phyloP scores from a whole-genome alignment of 2,113 vertebrate genomes.

The Pseudorhombus dupliciocellatus region DNA sequence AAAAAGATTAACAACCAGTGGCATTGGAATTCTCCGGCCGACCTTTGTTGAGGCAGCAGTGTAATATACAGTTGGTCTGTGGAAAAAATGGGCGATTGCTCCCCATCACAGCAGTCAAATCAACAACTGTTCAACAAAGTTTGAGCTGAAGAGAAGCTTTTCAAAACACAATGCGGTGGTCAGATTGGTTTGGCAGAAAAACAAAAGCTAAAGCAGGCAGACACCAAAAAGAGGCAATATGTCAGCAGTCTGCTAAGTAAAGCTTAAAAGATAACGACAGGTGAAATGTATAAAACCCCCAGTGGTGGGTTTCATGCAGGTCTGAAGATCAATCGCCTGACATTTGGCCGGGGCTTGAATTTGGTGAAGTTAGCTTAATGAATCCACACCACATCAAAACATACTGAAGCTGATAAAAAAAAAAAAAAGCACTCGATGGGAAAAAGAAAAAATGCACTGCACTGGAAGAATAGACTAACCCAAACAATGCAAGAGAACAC shows the following conservation, averaged over 20 bases:
- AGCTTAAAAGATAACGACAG: conserved; percentile 34
- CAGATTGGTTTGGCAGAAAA: conserved; percentile 28
- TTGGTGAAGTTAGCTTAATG: background rate
- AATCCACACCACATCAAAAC: conserved; percentile 13
- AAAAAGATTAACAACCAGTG: background rate
- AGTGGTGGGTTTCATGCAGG: conserved; percentile 7
- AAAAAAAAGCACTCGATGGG: background rate
- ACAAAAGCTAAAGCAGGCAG: conserved; percentile 37
- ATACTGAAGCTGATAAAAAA: background rate
- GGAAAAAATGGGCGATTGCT: conserved; percentile 32
- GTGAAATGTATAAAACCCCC: conserved; percentile 30
- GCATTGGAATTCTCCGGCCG: background rate
- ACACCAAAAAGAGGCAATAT: conserved; percentile 13
- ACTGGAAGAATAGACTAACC: no score
- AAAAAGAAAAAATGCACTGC: background rate
- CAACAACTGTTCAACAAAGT: conserved; percentile 6
- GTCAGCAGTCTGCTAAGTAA: conserved; percentile 30
- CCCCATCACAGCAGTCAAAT: conserved; percentile 27
- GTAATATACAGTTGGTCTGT: conserved; percentile 12
- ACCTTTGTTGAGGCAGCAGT: background rate
- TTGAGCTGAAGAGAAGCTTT: conserved; percentile 11
- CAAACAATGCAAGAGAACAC: background rate
- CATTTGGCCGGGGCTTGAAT: conserved; percentile 22
- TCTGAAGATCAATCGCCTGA: conserved; percentile 1
- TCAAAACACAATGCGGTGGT: conserved; percentile 28